Evolutionary conservation across 1,140 invertebrate species (phyloP).

Genomic region (Coelopa frigida): DNA sequence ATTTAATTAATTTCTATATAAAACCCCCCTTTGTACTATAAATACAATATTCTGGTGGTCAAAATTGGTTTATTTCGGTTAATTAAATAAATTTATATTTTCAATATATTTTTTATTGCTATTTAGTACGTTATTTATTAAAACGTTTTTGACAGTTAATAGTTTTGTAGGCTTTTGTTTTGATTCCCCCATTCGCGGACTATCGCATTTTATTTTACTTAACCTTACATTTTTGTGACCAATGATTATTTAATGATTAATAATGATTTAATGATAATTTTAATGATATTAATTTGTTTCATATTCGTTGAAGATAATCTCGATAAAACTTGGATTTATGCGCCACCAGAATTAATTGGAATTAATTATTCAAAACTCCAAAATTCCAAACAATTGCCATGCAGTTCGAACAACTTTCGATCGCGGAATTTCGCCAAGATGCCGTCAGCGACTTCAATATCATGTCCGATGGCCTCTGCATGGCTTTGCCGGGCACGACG

Average conservation of each 20-base stretch:
- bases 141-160: no score
- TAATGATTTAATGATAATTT: background rate
- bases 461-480: constrained; percentile 10
- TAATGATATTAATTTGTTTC: background rate
- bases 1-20: no score
- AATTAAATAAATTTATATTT: no score
- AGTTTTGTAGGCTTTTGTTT: no score
- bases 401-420: constrained; percentile 15
- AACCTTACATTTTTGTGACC: background rate
- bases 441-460: constrained; percentile 19
- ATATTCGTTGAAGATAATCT: no score
- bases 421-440: constrained; percentile 18
- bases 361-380: background rate
- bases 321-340: no score
- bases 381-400: background rate
- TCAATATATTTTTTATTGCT: no score
- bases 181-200: no score
- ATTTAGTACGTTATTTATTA: no score
- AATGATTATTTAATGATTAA: background rate
- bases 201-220: background rate
- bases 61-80: no score
- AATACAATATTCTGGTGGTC: no score
- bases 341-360: background rate
- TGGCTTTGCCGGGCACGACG: constrained; percentile 21
- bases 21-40: no score